Conservation (phyloP, 1,140 invertebrate species). For the Zophobas atratus region DNA sequence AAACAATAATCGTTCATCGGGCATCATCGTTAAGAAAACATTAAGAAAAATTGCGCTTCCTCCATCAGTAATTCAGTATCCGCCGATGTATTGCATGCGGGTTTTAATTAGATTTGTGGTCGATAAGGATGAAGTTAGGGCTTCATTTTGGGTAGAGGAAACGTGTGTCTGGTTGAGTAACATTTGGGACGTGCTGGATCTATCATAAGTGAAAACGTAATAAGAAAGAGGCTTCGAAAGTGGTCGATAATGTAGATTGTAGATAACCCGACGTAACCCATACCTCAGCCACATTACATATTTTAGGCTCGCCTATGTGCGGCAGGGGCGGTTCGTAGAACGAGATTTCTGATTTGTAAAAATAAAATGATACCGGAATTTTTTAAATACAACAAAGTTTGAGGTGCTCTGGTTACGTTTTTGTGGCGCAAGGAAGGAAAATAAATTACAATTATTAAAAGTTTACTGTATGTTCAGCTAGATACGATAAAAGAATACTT, state of each 20-base stretch:
- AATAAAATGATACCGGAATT: no score
- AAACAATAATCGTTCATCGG: neutral
- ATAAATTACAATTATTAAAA: no score
- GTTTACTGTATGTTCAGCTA: no score
- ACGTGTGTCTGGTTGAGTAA: constrained; percentile 1
- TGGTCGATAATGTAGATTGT: constrained; percentile 39
- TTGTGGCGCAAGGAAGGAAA: no score
- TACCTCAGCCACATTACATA: constrained; percentile 37
- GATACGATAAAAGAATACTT: no score
- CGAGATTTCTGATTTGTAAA: no score
- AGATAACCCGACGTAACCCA: constrained; percentile 29
- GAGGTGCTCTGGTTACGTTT: no score
- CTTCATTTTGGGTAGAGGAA: neutral
- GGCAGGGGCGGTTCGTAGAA: no score
- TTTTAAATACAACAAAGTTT: no score
- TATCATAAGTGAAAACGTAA: constrained; percentile 27
- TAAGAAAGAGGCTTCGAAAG: constrained; percentile 24
- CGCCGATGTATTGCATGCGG: neutral
- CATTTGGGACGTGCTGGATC: neutral
- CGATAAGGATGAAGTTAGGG: neutral
- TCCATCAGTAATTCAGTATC: neutral
- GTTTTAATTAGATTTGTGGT: neutral
- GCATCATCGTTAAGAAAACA: neutral
- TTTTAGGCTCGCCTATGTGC: constrained; percentile 33
- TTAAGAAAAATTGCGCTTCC: neutral